Percentiles rank a stretch among this genome's conserved stretches.
Conservation (phyloP, 2,113 vertebrate species). For the Percopsis transmontana region DNA sequence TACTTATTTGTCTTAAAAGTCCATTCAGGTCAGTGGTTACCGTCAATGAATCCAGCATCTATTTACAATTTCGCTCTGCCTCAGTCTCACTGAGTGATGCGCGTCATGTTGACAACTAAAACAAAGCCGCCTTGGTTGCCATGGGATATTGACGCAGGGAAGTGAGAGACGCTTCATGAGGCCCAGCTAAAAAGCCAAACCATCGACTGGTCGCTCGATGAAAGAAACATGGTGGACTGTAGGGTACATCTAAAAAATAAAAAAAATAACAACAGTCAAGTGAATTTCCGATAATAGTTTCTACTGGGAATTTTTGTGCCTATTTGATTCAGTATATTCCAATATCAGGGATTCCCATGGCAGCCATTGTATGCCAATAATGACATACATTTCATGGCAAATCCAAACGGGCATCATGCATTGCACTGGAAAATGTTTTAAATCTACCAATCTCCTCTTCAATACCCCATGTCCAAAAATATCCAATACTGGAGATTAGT, state of each 20-base stretch:
- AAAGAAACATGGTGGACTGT: conserved; percentile 15
- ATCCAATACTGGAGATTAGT: not conserved
- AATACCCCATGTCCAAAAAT: not conserved
- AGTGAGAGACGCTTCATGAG: conserved; percentile 42
- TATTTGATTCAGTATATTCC: not conserved
- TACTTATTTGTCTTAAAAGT: not conserved
- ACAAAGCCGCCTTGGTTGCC: conserved; percentile 50
- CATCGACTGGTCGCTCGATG: conserved; percentile 20
- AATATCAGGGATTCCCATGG: conserved; percentile 1
- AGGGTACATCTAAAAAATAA: conserved; percentile 9
- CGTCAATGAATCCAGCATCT: not conserved
- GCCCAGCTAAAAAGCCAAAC: conserved; percentile 37
- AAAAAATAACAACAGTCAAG: not conserved
- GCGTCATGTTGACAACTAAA: conserved; percentile 31
- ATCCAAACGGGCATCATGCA: not conserved
- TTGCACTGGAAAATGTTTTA: not conserved
- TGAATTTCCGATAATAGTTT: conserved; percentile 13
- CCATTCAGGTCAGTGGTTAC: too few species aligned
- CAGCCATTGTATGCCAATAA: conserved; percentile 5
- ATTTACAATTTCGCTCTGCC: conserved; percentile 11
- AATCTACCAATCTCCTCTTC: not conserved
- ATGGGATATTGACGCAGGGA: conserved; percentile 52
- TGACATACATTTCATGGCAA: not conserved
- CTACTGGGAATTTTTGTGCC: not conserved
- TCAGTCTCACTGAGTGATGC: conserved; percentile 20